Base-by-base conservation (phyloP, 2,888 invertebrate genomes). In the Eumerus sabulonum region DNA sequence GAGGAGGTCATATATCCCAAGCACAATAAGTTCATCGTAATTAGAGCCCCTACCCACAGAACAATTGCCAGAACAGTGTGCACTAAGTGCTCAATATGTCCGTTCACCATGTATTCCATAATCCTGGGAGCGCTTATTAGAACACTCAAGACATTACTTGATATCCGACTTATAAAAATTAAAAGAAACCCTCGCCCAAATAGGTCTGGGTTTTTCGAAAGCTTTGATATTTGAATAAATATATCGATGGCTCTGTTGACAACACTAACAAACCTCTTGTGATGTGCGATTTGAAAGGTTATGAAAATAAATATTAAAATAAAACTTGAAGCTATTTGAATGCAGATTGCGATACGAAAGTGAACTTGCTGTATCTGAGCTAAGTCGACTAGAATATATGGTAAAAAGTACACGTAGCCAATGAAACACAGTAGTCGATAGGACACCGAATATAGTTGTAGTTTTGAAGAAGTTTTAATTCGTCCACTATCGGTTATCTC, bases 231-330 rank as follows among this genome's bases (percentile, higher is more conserved):
- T 38, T 18, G 67, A 19, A 45, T 2, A 36, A 59, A 68, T 11
- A 59, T 14, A 1, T 19, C 16, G 12, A 68, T 68, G 5, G 59
- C 9, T 4, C 51, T 38, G 47, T 67, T 67, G 12, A 67, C 13
- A 4, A 68, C 14, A 0, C n/a, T 44, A 1, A 51, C 42, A 44
- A 59, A 57, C 4, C 50, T 11, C 12, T 51, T 50, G 36, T 67
- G 36, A 0, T 27, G 16, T 1, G 50, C 17, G 1, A 44, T 16
- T n/a, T 57, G 42, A 27, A 51, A 57, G 3, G 11, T 35, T 17
- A 67, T 35, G 9, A 51, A 17, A 9, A 12, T 11, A 5, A 57
- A 12, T 9, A 42, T n/a, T 14, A 57, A 67, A 12, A 27, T 35
- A 0, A 13, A 13, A 11, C 50, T 44, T 3, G 50, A 44, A 1